phyloP scores from a whole-genome alignment of 2,797 vertebrate species.

The Kryptopterus vitreolus region DNA sequence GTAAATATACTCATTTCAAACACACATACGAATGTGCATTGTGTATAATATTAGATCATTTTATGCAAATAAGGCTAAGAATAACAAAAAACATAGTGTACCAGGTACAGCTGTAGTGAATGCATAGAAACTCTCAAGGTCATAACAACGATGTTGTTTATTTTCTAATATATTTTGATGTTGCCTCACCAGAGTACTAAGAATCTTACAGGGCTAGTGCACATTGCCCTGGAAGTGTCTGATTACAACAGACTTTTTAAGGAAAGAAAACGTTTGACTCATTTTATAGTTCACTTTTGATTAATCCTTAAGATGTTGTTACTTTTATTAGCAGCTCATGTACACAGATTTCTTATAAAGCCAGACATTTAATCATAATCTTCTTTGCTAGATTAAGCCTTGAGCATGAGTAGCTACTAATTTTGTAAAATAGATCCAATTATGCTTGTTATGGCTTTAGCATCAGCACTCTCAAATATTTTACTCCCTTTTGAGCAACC shows the following conservation, averaged over 20 bases:
- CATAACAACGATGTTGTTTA: background rate
- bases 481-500: background rate
- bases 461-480: background rate
- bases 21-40: background rate
- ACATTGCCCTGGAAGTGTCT: background rate
- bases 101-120: background rate
- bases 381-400: background rate
- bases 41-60: background rate
- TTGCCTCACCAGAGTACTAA: background rate
- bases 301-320: slow-evolving; percentile 1
- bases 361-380: background rate
- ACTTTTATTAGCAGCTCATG: background rate
- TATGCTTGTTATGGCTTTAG: background rate
- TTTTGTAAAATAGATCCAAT: background rate
- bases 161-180: background rate
- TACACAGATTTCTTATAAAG: background rate
- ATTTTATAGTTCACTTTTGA: background rate
- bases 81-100: background rate
- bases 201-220: background rate
- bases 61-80: background rate
- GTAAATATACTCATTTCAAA: background rate
- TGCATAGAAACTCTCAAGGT: background rate
- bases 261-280: background rate
- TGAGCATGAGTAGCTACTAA: background rate
- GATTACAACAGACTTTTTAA: background rate